Evolutionary conservation across 1,140 invertebrate species (phyloP).

Genomic region (Acyrthosiphon pisum): DNA sequence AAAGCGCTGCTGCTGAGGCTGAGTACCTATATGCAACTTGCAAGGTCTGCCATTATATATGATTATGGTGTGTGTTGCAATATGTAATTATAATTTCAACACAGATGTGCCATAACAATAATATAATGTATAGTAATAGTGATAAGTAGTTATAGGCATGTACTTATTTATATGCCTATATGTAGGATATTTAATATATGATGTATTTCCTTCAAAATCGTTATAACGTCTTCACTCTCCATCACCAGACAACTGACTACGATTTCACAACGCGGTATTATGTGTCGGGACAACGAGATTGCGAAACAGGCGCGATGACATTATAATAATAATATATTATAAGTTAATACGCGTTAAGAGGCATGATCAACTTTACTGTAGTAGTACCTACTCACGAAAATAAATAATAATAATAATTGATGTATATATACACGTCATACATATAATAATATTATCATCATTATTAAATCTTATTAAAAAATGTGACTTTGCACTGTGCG

Average conservation of each 20-base stretch:
- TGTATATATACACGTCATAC: not conserved
- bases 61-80: not conserved
- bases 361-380: not conserved
- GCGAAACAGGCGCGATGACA: not conserved
- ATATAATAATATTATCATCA: not conserved
- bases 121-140: not conserved
- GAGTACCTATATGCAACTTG: not conserved
- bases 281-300: not conserved
- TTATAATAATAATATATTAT: not conserved
- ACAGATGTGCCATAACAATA: not conserved
- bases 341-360: not conserved
- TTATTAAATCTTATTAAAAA: not conserved
- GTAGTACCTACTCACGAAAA: not conserved
- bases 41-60: not conserved
- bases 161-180: too few relatives aligned
- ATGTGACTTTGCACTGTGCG: not conserved
- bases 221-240: not conserved
- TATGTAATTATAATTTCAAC: not conserved
- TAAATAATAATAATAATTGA: not conserved
- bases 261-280: not conserved
- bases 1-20: not conserved
- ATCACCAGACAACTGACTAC: too few relatives aligned
- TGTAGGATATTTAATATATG: not conserved
- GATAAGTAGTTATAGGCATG: not conserved
- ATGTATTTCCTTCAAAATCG: conserved; percentile 7